Base-by-base conservation (phyloP, 2,113 vertebrate species). In the Miniopterus natalensis region DNA sequence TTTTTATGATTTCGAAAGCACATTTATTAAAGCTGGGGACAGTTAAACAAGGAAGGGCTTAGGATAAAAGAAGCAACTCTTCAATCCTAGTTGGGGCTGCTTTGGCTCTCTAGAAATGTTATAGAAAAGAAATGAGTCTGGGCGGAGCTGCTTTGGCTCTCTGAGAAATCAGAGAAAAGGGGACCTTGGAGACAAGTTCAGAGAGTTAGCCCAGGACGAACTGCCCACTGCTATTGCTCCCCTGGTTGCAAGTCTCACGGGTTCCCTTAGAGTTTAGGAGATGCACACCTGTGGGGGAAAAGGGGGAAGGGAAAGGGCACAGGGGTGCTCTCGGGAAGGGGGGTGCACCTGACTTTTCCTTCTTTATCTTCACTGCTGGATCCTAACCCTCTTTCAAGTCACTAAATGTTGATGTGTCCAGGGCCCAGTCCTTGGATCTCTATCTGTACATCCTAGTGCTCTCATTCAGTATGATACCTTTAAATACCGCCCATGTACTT, bases 281-380 rank as follows among this genome's bases (percentile, higher is more conserved):
- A 66, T n/a, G 29, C 63, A 66, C 15, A 6, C 63, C 31, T 2
- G 63, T n/a, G 31, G 17, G 63, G 31, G 29, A n/a, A 66, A 29
- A n/a, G n/a, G 63, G 63, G 63, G 14, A 8, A 66, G n/a, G 63
- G 63, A 66, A 66, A n/a, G 31, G 63, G 18, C 17, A 29, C 27
- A 63, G 61, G 59, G 61, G 61, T 65, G 14, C 63, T 66, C 63
- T n/a, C 29, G 2, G 63, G 31, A n/a, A 27, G 61, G 29, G 63
- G 63, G 8, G 63, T 66, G 14, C 15, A 3, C 63, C 53, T 40
- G 31, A 74, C 65, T 74, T 3, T 86, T 77, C 25, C 57, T 94
- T 70, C 45, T 88, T 94, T 90, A 75, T 57, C 70, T 27, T 80
- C 45, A 31, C 17, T 81, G 66, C 53, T 91, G 29, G 66, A 49